A percentile compares a stretch with the other conserved stretches of the same genome.
phyloP scores from a whole-genome alignment of 2,797 vertebrate genomes.

The Ambastaia sidthimunki region DNA sequence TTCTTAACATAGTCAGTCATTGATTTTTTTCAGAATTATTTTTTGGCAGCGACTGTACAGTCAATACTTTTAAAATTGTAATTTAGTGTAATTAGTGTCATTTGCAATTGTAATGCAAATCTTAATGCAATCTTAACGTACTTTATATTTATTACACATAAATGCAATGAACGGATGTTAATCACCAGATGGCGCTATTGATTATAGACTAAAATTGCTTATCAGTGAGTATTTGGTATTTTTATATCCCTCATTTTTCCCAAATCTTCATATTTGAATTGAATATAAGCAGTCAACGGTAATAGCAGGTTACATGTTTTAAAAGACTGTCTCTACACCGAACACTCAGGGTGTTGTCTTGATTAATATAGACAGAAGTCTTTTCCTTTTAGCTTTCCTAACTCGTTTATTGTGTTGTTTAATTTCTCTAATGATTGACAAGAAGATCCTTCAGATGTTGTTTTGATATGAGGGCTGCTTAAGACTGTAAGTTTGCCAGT shows the following conservation, averaged over 20 bases:
- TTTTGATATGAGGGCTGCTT: not conserved
- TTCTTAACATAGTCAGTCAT: too few relatives aligned
- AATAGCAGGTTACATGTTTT: not conserved
- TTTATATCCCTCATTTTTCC: not conserved
- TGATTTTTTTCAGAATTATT: too few relatives aligned
- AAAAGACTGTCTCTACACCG: not conserved
- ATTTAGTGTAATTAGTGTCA: too few relatives aligned
- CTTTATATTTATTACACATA: too few relatives aligned
- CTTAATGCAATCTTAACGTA: not conserved
- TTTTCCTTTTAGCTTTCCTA: not conserved
- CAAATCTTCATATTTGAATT: not conserved
- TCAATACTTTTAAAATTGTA: not conserved
- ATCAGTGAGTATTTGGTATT: not conserved
- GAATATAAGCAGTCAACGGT: not conserved
- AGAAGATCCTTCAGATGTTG: not conserved
- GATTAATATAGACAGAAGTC: not conserved
- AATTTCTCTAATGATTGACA: not conserved
- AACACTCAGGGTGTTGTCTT: not conserved
- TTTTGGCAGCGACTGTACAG: too few relatives aligned
- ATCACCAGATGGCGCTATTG: conserved; percentile 42
- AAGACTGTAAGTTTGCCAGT: not conserved
- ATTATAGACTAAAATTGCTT: not conserved
- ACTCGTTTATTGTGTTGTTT: not conserved
- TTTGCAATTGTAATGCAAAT: too few relatives aligned
- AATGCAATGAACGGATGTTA: not conserved